Base-by-base conservation (phyloP, 2,888 invertebrate genomes). In the Anthophora plumipes region DNA sequence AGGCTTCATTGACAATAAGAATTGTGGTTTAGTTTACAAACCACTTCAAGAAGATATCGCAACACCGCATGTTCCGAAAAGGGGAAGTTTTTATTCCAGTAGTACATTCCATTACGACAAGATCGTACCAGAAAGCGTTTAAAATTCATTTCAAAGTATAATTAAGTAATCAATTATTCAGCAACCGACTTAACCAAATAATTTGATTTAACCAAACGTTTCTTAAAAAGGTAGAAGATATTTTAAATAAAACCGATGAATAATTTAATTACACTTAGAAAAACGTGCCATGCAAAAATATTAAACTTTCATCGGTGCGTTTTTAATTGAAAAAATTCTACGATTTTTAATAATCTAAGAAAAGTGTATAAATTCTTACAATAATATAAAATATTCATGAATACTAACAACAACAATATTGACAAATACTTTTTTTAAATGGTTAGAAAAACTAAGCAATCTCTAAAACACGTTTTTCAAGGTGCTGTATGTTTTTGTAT, bases 21-120 rank as follows among this genome's bases (percentile, higher is more conserved):
- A 96, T 92, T 96, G 96, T 88, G 96, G 96, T 4, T 94, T 97
- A 78, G 96, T 97, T 25, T 97, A 97, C 93, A 96, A 96, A 90
- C 97, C 96, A 85, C 94, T 97, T 71, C 96, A 97, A 14, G 97
- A 97, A 92, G 97, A 97, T 87, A 95, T 97, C 85, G 94, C 95
- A 14, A 96, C 96, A 63, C 95, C 96, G 6, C 94, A 95, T 90
- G 95, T 96, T 89, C 96, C 97, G 64, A 96, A 93, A 77, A 87
- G 93, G 8, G 92, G 93, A 73, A 92, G 92, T 72, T 95, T 95
- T 52, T 95, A 95, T 88, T 95, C 95, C 82, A 95, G 95, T 93
- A 95, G 95, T 92, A 95, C 95, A 75, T 95, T 95, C 94, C 95
- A 95, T 90, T 95, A 95, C 93, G 95, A 94, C 92, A 95, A 95